Evolutionary conservation across 2,888 invertebrate genomes (phyloP), one percentile per base, ranked within the genome.

Genomic region (Nomada flava): DNA sequence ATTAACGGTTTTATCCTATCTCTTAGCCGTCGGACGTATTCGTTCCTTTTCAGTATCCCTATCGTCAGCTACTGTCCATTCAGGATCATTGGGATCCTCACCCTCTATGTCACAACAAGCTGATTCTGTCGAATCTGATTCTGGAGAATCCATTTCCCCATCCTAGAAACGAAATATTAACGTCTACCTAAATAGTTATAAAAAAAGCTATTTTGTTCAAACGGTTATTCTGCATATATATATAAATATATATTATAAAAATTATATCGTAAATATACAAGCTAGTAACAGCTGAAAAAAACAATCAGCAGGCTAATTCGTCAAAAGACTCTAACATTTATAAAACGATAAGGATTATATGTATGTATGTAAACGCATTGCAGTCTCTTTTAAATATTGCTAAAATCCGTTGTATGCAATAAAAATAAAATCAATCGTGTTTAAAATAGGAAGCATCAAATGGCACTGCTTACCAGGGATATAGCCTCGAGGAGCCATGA

Each of bases 51-150:
- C 93, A 83, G 91, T 90, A 78, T 93, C 93, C 75, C 92, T 91
- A 81, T 94, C 95, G 73, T 95, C 95, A 1, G 92, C 92, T 69
- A 94, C 95, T 26, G 96, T 96, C 98, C 98, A 98, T 92, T 98
- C 98, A 9, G 96, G 96, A 94, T 98, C 98, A 92, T 97, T 97
- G 42, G 97, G 97, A 94, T 98, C 98, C 92, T 97, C 97, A 79
- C 92, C 93, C 60, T 93, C 94, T 82, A 94, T 91, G 85, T 97
- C 97, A 83, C 95, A 96, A 70, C 95, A 94, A 70, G 95, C 95
- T 36, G 96, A 96, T 88, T 94, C 94, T 29, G 94, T 94, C 57
- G 94, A 94, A 88, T 94, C 94, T 79, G 94, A 94, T 94, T 93
- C 92, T 23, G 94, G 94, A 74, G 94, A 93, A 89, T 95, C 95